Base-by-base conservation (phyloP, 2,797 vertebrate genomes). In the Carcharodon carcharias region DNA sequence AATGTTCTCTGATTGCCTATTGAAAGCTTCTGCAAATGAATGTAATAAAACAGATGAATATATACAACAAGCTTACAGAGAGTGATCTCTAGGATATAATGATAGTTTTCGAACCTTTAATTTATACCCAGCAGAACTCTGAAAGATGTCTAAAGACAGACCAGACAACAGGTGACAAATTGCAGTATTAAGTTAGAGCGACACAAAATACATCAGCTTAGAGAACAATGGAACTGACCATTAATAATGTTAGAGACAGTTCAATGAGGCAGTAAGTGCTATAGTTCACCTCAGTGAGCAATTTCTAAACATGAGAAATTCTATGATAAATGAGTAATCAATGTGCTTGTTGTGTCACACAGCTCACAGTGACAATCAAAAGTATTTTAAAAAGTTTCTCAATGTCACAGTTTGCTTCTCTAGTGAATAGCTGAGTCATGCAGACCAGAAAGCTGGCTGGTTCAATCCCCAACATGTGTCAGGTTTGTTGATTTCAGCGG, bases 1-100 rank as follows among this genome's bases (percentile, higher is more conserved):
- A 97, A 99, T 97, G 3, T 98, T 98, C 73, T 99, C 99, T 95
- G 98, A 97, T 96, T 99, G 98, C 96, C 98, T 98, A 93, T 99
- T 98, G 7, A 99, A 99, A 0, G 98, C 98, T 97, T 97, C 99
- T 99, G 97, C 87, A 96, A 98, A 97, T 82, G 96, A 96, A 93
- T 50, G 65, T 23, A 85, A 21, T 21, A 85, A 23, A 85, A 45
- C 18, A 26, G 9, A 26, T 50, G 45, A 85, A 50, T 85, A 26
- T 85, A 23, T 26, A 50, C 93, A 95, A 26, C 0, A 69, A 54
- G 40, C 45, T 54, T 71, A 28, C 8, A 7, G 11, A 69, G 12
- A 61, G 31, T 73, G 67, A 73, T 28, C 26, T 31, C 40, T 50
- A 14, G 12, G 45, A 91, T 31, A 14, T 14, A 91, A 61, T 94